Evolutionary conservation across 2,888 invertebrate species (phyloP).

Genomic region (Zygogramma bicolorata): DNA sequence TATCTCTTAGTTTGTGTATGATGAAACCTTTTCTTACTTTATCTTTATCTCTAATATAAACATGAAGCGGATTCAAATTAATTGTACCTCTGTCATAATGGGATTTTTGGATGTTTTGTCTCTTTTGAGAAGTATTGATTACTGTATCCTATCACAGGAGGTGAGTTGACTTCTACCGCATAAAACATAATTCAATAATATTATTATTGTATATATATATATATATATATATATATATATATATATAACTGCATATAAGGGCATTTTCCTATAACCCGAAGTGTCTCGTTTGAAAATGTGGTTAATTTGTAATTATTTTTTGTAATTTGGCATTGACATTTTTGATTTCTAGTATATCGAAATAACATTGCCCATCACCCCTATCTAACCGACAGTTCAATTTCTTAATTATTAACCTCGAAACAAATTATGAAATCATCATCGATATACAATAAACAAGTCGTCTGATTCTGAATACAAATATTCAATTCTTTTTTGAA

Average conservation of each 20-base stretch:
- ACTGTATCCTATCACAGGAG: neutral
- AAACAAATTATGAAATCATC: neutral
- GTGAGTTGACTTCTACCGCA: neutral
- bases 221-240: no score
- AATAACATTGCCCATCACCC: neutral
- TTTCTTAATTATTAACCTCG: neutral
- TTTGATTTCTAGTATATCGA: neutral
- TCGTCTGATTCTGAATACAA: no score
- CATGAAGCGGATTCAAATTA: neutral
- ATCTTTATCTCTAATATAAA: no score
- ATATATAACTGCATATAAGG: no score
- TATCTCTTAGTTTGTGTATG: no score
- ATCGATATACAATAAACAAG: no score
- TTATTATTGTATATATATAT: no score
- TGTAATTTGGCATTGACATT: neutral
- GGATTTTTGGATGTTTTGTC: no score
- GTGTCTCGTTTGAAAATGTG: neutral
- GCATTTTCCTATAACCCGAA: neutral
- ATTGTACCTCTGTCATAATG: no score
- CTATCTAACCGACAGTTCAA: neutral
- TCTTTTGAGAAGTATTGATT: neutral
- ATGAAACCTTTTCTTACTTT: no score
- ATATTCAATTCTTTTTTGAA: no score
- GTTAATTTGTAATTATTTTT: neutral
- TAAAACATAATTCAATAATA: no score